A percentile compares a stretch with the other conserved stretches of the same genome.
phyloP scores from a whole-genome alignment of 2,888 invertebrate species.

The Metacarcinus magister region DNA sequence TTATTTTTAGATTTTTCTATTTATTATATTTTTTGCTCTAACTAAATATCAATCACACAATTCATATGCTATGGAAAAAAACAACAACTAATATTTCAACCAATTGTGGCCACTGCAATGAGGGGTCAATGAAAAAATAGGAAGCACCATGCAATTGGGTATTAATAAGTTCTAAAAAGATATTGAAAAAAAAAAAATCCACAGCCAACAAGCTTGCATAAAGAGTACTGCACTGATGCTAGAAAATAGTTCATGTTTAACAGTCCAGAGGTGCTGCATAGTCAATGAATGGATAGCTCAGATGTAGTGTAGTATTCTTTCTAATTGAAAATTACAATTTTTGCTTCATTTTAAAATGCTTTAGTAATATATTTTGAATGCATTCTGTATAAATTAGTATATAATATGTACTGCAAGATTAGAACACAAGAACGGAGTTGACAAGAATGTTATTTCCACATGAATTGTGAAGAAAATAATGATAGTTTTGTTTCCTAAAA shows the following conservation, averaged over 20 bases:
- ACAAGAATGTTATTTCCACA: background rate
- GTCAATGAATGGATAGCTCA: background rate
- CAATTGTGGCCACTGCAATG: too few species aligned
- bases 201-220: too few species aligned
- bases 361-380: background rate
- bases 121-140: too few species aligned
- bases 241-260: background rate
- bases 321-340: background rate
- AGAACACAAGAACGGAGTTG: background rate
- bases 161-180: too few species aligned
- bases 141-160: too few species aligned
- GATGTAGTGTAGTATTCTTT: background rate
- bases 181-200: too few species aligned
- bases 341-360: background rate
- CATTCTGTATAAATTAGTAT: conserved; percentile 14
- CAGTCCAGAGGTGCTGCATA: background rate
- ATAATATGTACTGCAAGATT: conserved; percentile 15
- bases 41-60: too few species aligned
- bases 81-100: too few species aligned
- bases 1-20: too few species aligned
- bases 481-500: background rate
- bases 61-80: too few species aligned
- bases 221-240: background rate
- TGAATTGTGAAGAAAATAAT: background rate
- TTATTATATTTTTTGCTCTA: too few species aligned